Base-by-base conservation (phyloP, 2,888 invertebrate species). In the Dasypogon diadema region DNA sequence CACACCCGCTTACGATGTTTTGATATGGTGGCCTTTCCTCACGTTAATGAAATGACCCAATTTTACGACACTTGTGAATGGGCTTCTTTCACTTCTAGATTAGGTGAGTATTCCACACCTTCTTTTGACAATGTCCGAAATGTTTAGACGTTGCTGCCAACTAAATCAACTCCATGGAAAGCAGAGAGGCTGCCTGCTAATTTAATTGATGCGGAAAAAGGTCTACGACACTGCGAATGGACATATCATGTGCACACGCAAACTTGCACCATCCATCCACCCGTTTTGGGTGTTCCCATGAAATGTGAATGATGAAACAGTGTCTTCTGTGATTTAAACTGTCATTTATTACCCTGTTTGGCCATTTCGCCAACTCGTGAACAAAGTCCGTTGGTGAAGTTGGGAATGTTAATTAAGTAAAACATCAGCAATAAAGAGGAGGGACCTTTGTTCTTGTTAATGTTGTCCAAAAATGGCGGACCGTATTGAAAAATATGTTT, bases 251-350 rank as follows among this genome's bases (percentile, higher is more conserved):
- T 60, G 37, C 60, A 60, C 60, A 60, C 60, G 60, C 60, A 37
- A 60, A 21, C 37, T 34, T 21, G 16, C 60, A 60, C 18, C 60
- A 60, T 34, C 18, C 60, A 60, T 34, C 2, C 60, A 37, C 18
- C 60, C 34, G 21, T 60, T 60, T 37, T 37, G 37, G 60, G 60
- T 18, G 60, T 60, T 60, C 26, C 60, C 14, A 18, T 18, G 37
- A 34, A 60, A 60, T 18, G 18, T 37, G 37, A 60, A 37, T 60
- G 60, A 60, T 42, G 60, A 34, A 60, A 37, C 37, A 18, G 12
- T 60, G 14, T 37, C 18, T 60, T 37, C 60, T 60, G 60, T 60
- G 60, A 60, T 60, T 60, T 37, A 60, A 60, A 60, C 37, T 60
- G 60, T 60, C 60, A 21, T 60, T 60, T 60, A 60, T 37, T 60